Base-by-base conservation (phyloP, 1,140 invertebrate species). In the Dysdera silvatica region DNA sequence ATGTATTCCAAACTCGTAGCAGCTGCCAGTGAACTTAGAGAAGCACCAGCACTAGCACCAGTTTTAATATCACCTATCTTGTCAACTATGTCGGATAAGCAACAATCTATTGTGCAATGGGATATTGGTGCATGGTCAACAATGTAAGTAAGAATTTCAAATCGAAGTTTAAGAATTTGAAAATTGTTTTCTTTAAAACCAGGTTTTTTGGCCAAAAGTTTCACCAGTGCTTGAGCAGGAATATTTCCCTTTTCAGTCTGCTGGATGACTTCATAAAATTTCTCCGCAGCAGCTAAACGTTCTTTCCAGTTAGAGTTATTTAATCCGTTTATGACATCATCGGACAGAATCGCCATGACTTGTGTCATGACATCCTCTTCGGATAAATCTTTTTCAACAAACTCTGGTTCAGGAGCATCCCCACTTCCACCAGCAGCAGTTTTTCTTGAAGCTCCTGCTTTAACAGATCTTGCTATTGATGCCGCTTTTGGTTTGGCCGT, bases 101-200 rank as follows among this genome's bases (percentile, higher is more conserved):
- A 85, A 71, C 82, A 83, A 69, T 88, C 84, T 12, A 86, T 83
- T n/a, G 86, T 84, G 0, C 82, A 84, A 37, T 84, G 85, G 18
- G 74, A 74, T 65, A 80, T 78, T 24, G 67, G 68, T 68, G 85
- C 85, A 70, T 85, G 88, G 73, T 89, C 85, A 0, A 87, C 86
- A 18, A 94, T 78, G 60, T 82, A 81, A 69, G 87, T 86, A 7
- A 93, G 80, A 12, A 86, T 80, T 67, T 94, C 90, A 10, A 95
- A 72, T 68, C 86, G 84, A 2, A 85, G 76, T 74, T 92, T 92
- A n/a, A 93, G 75, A 12, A 93, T 89, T 81, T 95, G 91, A 64
- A 94, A 91, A 76, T 95, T 95, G 53, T 86, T 94, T 69, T 95
- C 92, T 71, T 91, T 94, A 0, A 95, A 81, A 4, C 92, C 92